phyloP scores from a whole-genome alignment of 2,888 invertebrate genomes.

The Camptogramma bilineatum region DNA sequence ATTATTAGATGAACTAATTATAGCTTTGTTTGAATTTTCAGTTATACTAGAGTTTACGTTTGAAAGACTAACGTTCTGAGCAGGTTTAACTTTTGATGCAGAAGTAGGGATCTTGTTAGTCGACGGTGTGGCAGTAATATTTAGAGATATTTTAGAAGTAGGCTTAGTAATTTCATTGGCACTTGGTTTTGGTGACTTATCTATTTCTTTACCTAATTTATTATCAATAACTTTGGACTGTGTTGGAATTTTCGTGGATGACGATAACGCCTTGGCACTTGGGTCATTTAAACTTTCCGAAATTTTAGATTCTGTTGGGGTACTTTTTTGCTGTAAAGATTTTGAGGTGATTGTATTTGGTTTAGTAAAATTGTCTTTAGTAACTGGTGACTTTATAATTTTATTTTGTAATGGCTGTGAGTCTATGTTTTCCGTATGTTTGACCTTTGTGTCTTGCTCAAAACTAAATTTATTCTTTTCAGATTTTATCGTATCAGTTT shows the following conservation, averaged over 20 bases:
- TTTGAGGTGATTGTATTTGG: conserved; percentile 46
- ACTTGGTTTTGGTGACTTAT: conserved; percentile 45
- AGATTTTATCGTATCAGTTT: conserved; percentile 21
- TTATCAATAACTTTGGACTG: conserved; percentile 34
- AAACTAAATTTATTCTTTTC: not conserved
- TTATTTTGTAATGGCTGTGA: conserved; percentile 6
- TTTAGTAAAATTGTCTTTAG: conserved; percentile 7
- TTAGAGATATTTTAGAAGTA: conserved; percentile 32
- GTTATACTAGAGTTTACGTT: conserved; percentile 13
- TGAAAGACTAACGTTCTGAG: conserved; percentile 22
- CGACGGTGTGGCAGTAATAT: conserved; percentile 27
- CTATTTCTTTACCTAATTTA: conserved; percentile 38
- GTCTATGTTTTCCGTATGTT: conserved; percentile 5
- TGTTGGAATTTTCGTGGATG: conserved; percentile 22
- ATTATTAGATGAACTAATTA: not conserved
- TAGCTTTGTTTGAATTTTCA: conserved; percentile 13
- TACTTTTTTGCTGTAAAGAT: conserved; percentile 61
- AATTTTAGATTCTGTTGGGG: conserved; percentile 40
- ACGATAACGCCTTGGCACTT: conserved; percentile 28
- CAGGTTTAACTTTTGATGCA: conserved; percentile 34
- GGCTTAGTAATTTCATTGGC: conserved; percentile 39
- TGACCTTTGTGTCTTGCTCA: conserved; percentile 7
- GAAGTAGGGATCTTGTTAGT: conserved; percentile 29
- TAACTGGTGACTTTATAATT: conserved; percentile 25
- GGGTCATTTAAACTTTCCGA: conserved; percentile 26